Percentiles rank a stretch among this genome's conserved stretches.
Evolutionary conservation across 2,113 vertebrate species (phyloP).

Genomic region (Mobula hypostoma): DNA sequence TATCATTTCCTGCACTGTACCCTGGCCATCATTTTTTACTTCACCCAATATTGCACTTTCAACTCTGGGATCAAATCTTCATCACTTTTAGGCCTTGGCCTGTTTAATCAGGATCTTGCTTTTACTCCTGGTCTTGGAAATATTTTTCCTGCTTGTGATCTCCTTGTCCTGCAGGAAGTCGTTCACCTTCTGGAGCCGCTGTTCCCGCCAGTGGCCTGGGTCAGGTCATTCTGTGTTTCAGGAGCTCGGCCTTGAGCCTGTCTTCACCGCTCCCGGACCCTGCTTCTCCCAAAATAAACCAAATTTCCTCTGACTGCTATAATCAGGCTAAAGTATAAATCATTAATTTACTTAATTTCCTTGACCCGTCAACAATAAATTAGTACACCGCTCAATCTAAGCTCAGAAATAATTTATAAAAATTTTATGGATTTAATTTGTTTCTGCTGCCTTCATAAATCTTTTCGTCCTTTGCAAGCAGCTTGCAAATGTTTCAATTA

Average conservation of each 20-base stretch:
- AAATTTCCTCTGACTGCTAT: neutral
- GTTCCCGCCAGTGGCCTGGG: neutral
- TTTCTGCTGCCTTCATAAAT: neutral
- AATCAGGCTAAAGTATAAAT: neutral
- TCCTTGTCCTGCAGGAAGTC: neutral
- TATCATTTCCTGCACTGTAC: neutral
- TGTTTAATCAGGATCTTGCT: too few species aligned
- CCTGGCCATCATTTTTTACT: neutral
- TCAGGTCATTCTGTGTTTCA: neutral
- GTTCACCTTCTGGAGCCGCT: neutral
- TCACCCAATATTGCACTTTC: neutral
- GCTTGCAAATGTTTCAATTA: neutral
- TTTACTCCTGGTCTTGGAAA: too few species aligned
- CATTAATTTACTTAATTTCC: neutral
- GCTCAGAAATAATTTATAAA: neutral
- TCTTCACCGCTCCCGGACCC: neutral
- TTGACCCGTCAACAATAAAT: neutral
- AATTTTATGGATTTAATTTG: slow-evolving; percentile 1
- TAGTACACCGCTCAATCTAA: neutral
- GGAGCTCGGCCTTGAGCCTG: neutral
- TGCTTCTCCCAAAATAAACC: neutral
- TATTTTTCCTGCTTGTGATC: too few species aligned
- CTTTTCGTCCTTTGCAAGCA: neutral
- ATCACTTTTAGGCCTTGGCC: neutral
- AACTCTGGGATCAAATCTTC: neutral